phyloP scores from a whole-genome alignment of 2,888 invertebrate species.

The Apodemia zela region DNA sequence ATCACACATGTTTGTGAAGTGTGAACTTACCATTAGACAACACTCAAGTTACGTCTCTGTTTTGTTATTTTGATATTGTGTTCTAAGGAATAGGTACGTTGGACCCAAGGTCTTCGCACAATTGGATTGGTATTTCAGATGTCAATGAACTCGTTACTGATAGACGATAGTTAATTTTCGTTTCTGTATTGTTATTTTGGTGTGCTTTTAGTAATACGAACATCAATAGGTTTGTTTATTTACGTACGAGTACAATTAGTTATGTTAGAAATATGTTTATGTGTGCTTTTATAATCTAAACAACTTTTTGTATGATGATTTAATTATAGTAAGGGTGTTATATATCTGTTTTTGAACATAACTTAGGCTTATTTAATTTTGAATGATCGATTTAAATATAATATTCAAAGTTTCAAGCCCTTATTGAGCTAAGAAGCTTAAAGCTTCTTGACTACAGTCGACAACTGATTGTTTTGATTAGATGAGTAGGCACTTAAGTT shows the following conservation, averaged over 20 bases:
- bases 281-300: constrained; percentile 36
- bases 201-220: constrained; percentile 3
- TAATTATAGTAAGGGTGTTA: no score
- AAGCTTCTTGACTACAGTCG: no score
- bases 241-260: neutral
- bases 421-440: no score
- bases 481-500: no score
- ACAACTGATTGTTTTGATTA: no score
- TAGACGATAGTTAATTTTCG: neutral
- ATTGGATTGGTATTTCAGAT: constrained; percentile 71
- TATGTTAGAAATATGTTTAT: neutral
- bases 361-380: no score
- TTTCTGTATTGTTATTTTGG: neutral
- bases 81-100: neutral
- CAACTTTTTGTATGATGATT: constrained; percentile 24
- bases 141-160: constrained; percentile 41
- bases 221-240: constrained; percentile 6
- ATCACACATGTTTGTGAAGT: constrained; percentile 42
- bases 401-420: no score
- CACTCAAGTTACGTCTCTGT: constrained; percentile 15
- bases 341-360: no score
- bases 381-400: no score
- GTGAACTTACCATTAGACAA: constrained; percentile 38
- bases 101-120: constrained; percentile 53
- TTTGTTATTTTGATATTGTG: constrained; percentile 15